Conservation (phyloP, 2,888 invertebrate genomes). For the Xylota sylvarum region DNA sequence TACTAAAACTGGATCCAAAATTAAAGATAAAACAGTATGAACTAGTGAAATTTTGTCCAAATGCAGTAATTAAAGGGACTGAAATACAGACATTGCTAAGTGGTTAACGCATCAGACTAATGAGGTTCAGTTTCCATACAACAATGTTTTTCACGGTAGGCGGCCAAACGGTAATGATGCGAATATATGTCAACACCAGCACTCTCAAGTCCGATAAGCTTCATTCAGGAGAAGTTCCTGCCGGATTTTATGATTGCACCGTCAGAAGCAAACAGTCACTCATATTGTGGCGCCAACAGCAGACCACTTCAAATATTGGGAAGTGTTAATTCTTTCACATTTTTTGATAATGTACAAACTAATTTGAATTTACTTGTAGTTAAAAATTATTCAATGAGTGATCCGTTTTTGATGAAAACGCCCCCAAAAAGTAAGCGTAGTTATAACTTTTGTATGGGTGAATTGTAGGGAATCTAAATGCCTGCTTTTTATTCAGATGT, state of each 20-base stretch:
- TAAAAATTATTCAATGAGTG: constrained; percentile 52
- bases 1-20: too few relatives aligned
- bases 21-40: too few relatives aligned
- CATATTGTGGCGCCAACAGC: constrained; percentile 61
- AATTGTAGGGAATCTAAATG: not conserved
- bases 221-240: constrained; percentile 46
- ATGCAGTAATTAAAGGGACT: too few relatives aligned
- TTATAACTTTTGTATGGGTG: constrained; percentile 4
- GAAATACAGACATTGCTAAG: too few relatives aligned
- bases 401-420: constrained; percentile 28
- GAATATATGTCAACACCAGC: too few relatives aligned
- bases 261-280: constrained; percentile 30
- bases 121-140: too few relatives aligned
- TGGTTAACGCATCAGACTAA: too few relatives aligned
- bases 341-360: constrained; percentile 40
- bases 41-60: too few relatives aligned
- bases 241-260: constrained; percentile 44
- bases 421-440: constrained; percentile 8
- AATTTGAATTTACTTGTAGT: constrained; percentile 56
- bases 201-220: constrained; percentile 59
- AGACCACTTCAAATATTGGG: constrained; percentile 53
- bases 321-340: constrained; percentile 39
- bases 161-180: too few relatives aligned
- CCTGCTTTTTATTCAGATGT: constrained; percentile 21
- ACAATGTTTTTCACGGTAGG: too few relatives aligned